phyloP scores from a whole-genome alignment of 2,888 invertebrate genomes.

The Tipula lateralis region DNA sequence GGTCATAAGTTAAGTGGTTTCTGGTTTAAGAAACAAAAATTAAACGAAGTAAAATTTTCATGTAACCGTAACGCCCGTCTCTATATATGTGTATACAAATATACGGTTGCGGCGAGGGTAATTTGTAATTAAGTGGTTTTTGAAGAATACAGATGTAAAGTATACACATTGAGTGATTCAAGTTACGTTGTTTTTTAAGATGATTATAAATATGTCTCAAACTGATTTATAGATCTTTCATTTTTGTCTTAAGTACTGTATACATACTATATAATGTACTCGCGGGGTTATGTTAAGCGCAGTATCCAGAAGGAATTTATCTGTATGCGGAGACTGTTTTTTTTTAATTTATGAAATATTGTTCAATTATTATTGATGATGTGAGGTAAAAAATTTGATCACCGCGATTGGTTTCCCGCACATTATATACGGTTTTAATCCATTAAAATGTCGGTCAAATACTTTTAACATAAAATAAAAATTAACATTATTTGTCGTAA shows the following conservation, averaged over 20 bases:
- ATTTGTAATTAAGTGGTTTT: conserved; percentile 7
- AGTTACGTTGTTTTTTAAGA: neutral
- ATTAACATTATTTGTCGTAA: neutral
- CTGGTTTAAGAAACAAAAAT: neutral
- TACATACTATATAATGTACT: neutral
- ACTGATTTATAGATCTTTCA: neutral
- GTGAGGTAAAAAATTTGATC: conserved; percentile 8
- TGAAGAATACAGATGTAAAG: conserved; percentile 6
- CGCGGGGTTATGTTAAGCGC: neutral
- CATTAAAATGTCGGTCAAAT: conserved; percentile 24
- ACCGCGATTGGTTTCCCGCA: neutral
- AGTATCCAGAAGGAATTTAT: neutral
- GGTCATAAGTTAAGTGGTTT: conserved; percentile 24
- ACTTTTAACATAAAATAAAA: neutral
- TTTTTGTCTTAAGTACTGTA: neutral
- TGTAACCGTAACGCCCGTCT: neutral
- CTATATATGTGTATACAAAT: neutral
- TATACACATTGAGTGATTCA: neutral
- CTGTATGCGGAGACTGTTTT: neutral
- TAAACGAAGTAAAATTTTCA: neutral
- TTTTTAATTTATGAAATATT: neutral
- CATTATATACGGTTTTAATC: conserved; percentile 15
- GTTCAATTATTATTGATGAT: conserved; percentile 5
- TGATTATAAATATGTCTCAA: neutral
- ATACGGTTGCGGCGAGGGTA: neutral